Conservation (phyloP, 1,140 invertebrate genomes). For the Drosophila orosa region DNA sequence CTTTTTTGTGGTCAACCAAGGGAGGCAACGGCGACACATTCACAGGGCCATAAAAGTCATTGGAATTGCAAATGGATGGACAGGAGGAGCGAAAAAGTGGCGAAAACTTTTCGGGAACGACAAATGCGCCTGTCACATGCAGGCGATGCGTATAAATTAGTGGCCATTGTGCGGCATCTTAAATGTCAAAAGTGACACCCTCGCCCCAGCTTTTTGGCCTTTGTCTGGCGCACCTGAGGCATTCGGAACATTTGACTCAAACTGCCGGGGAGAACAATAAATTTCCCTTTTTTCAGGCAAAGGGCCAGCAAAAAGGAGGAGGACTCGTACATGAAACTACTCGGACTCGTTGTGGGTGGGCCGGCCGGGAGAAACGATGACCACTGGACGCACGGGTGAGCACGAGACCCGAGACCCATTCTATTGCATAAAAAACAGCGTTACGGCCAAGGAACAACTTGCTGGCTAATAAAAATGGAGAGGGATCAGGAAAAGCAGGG, state of each 20-base stretch:
- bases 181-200: slow-evolving; percentile 81
- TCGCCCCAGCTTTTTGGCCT: slow-evolving; percentile 43
- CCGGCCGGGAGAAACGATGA: slow-evolving; percentile 73
- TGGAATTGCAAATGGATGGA: slow-evolving; percentile 77
- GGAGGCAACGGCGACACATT: slow-evolving; percentile 2
- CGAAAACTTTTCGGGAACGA: slow-evolving; percentile 51
- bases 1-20: slow-evolving; percentile 12
- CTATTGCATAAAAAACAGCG: slow-evolving; percentile 60
- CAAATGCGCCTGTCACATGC: slow-evolving; percentile 78
- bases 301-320: slow-evolving; percentile 36
- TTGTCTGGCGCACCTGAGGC: slow-evolving; percentile 67
- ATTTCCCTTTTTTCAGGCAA: slow-evolving; percentile 66
- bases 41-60: slow-evolving; percentile 65
- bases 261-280: slow-evolving; percentile 69
- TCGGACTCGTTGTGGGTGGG: slow-evolving; percentile 22
- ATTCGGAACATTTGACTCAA: slow-evolving; percentile 66
- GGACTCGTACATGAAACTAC: slow-evolving; percentile 25
- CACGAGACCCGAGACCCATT: slow-evolving; percentile 32
- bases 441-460: slow-evolving; percentile 73
- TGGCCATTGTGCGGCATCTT: slow-evolving; percentile 79
- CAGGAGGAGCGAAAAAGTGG: slow-evolving; percentile 25
- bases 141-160: slow-evolving; percentile 80
- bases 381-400: slow-evolving; percentile 75
- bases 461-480: slow-evolving; percentile 62
- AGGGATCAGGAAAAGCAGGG: slow-evolving; percentile 24